A percentile compares a stretch with the other conserved stretches of the same genome.
Evolutionary conservation across 2,113 vertebrate species (phyloP).

Genomic region (Panthera leo): DNA sequence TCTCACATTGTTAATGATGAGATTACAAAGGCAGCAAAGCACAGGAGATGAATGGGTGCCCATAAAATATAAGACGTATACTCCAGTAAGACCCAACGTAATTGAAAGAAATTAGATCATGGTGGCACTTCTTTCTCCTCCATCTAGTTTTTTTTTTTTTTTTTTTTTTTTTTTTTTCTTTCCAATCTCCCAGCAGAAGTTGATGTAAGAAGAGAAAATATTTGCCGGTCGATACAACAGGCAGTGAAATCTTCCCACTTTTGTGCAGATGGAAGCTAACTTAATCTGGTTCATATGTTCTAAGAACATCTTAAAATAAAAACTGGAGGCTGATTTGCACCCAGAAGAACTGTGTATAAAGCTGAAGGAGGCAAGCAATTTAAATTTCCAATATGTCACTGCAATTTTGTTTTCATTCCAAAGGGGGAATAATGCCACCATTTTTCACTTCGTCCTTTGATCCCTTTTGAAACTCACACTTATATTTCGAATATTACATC

Average conservation of each 20-base stretch:
- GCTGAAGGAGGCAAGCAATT: conserved; percentile 35
- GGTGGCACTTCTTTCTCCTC: not conserved
- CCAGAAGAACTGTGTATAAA: conserved; percentile 15
- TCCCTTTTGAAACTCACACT: conserved; percentile 23
- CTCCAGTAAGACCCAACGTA: conserved; percentile 36
- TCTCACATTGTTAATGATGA: conserved; percentile 55
- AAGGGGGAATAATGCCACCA: not conserved
- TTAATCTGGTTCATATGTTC: conserved; percentile 48
- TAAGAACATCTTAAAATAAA: conserved; percentile 66
- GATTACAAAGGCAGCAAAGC: conserved; percentile 61
- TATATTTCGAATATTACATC: not conserved
- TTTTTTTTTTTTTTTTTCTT: not conserved
- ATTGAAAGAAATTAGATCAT: conserved; percentile 48
- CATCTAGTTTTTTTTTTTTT: not conserved
- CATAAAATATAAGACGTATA: not conserved
- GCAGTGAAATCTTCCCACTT: not conserved
- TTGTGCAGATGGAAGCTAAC: not conserved
- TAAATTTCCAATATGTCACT: conserved; percentile 48
- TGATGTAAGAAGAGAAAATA: conserved; percentile 32
- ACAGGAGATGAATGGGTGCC: conserved; percentile 48
- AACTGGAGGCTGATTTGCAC: conserved; percentile 24
- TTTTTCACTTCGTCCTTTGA: not conserved
- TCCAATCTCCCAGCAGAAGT: conserved; percentile 22
- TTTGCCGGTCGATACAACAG: not conserved
- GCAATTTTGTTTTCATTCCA: not conserved